Base-by-base conservation (phyloP, 2,113 vertebrate genomes). In the Rhizomys pruinosus region DNA sequence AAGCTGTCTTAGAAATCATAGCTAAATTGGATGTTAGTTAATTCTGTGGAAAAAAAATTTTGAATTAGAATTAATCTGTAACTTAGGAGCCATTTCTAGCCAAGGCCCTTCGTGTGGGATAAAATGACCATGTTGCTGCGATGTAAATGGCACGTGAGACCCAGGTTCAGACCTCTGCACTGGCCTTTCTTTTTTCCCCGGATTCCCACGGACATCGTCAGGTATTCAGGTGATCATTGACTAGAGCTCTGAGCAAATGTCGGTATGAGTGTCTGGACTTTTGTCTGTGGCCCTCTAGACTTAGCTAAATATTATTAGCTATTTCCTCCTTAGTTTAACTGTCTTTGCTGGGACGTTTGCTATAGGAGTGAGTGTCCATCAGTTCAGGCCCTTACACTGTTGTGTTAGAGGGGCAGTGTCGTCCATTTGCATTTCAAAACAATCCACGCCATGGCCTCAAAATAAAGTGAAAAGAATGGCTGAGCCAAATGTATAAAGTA, bases 1-100 rank as follows among this genome's bases (percentile, higher is more conserved):
- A 95, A 96, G 84, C 89, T 95, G 94, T 96, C 97, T 96, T 92
- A 96, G 96, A 96, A 96, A 97, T 97, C 94, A 94, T 25, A 89
- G 88, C 91, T 95, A 84, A 96, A 96, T 91, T 91, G 92, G 92
- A 93, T 86, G 55, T 93, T 96, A 72, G 86, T 95, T 97, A 97
- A 96, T 97, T 97, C 85, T 88, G 89, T 76, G 73, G 93, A 80
- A 84, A 20, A 42, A 63, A 66, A 39, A 57, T 90, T 89, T 91
- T 77, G 86, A 92, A 90, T 93, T 92, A 77, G 81, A 94, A 93
- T 87, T 91, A 64, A 84, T 94, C 84, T 89, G 96, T 87, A 92
- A 86, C 61, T 66, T 42, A 81, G 17, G 84, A 87, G 55, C 95
- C 47, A 88, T 81, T 96, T 93, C 66, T 84, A 74, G 79, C 29